Conservation (phyloP, 2,888 invertebrate genomes). For the Mesorhabditis spiculigera region DNA sequence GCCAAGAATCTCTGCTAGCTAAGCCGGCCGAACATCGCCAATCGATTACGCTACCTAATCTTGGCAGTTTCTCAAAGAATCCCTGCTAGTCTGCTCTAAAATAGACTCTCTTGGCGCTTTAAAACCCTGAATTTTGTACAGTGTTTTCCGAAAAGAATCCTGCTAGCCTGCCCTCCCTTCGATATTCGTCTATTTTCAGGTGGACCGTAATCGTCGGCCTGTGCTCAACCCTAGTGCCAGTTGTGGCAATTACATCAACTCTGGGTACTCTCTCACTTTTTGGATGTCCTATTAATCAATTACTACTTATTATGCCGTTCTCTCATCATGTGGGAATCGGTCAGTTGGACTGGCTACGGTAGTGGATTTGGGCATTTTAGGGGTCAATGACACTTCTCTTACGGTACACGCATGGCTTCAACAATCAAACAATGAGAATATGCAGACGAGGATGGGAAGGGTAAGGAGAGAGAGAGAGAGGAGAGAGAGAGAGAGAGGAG, state of each 20-base stretch:
- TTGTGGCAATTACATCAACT: slow-evolving; percentile 49
- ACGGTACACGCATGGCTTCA: slow-evolving; percentile 48
- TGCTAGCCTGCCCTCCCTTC: neutral
- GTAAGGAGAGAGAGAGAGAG: slow-evolving; percentile 13
- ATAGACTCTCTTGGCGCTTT: no score
- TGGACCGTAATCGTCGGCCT: slow-evolving; percentile 37
- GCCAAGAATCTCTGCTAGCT: no score
- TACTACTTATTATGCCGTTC: slow-evolving; percentile 57
- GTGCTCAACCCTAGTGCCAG: slow-evolving; percentile 44
- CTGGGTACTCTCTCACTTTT: slow-evolving; percentile 45
- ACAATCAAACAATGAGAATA: slow-evolving; percentile 16
- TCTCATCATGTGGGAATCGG: slow-evolving; percentile 55
- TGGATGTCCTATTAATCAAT: slow-evolving; percentile 48
- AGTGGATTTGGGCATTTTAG: slow-evolving; percentile 16
- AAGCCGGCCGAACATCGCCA: no score
- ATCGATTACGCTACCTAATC: no score
- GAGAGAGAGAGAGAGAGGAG: no score
- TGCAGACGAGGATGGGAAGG: slow-evolving; percentile 20
- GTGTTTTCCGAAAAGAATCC: neutral
- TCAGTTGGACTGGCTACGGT: slow-evolving; percentile 11
- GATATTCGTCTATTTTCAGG: neutral
- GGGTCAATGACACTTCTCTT: slow-evolving; percentile 56
- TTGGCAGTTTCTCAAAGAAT: no score
- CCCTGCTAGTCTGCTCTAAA: no score
- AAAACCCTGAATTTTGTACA: no score